A percentile compares a stretch with the other conserved stretches of the same genome.
Conservation (phyloP, 37 sponge, comb jelly and placozoan genomes). For the Diacarnus erythraeanus region DNA sequence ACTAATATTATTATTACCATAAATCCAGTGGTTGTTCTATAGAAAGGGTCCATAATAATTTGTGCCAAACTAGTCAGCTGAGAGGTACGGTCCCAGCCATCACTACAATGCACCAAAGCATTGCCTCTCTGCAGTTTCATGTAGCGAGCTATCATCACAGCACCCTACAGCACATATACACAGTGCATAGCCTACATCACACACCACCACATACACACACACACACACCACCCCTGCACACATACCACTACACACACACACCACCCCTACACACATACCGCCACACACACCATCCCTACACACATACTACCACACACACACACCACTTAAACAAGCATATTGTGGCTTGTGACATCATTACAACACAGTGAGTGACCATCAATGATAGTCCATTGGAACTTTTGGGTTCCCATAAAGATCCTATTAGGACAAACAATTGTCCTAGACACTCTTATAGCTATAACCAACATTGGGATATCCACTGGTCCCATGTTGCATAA, state of each 20-base stretch:
- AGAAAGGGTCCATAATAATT: constrained; percentile 91
- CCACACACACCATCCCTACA: not conserved
- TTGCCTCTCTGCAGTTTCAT: constrained; percentile 67
- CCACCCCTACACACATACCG: not conserved
- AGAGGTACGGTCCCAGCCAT: constrained; percentile 99
- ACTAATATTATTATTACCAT: too few species aligned
- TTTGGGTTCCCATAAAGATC: too few species aligned
- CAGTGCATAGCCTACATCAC: not conserved
- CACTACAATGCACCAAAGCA: constrained; percentile 95
- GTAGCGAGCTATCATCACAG: constrained; percentile 70
- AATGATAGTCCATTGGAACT: too few species aligned
- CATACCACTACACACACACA: not conserved
- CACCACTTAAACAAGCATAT: too few species aligned
- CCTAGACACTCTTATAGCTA: too few species aligned
- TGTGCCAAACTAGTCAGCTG: constrained; percentile 92
- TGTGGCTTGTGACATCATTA: too few species aligned
- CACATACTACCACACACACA: too few species aligned
- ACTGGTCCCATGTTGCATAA: too few species aligned
- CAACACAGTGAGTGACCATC: too few species aligned
- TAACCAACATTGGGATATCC: too few species aligned
- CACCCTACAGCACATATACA: constrained; percentile 52
- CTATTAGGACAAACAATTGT: too few species aligned
- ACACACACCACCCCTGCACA: not conserved
- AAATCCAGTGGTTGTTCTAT: constrained; percentile 90
- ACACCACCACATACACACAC: constrained; percentile 3